These are phyloP conservation scores for Acropora tenuis DNA, from an alignment of 64 coral and sea anemone genomes.

Conservation along the genomic window DNA sequence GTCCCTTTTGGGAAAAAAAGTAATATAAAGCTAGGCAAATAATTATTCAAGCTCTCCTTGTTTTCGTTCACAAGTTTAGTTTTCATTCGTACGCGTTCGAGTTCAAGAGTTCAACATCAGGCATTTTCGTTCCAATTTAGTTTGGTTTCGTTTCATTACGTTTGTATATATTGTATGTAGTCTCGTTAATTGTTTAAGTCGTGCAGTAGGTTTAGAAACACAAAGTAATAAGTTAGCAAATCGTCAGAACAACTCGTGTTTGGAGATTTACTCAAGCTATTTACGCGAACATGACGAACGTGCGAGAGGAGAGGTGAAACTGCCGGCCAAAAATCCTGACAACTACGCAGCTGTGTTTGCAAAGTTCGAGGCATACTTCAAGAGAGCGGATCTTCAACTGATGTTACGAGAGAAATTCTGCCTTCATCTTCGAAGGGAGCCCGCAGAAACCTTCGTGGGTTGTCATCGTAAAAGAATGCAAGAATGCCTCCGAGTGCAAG, in stretches of 20 bases:
- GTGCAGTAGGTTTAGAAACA: too few relatives aligned
- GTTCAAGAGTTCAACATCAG: too few relatives aligned
- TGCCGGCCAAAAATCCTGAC: constrained; percentile 28
- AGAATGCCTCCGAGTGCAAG: constrained; percentile 25
- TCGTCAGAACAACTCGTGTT: not conserved
- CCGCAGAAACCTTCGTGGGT: constrained; percentile 10
- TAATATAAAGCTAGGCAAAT: too few relatives aligned
- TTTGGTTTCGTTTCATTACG: too few relatives aligned
- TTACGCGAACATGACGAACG: constrained; percentile 24
- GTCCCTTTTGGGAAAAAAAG: too few relatives aligned
- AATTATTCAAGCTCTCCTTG: too few relatives aligned
- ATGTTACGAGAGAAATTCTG: constrained; percentile 30
- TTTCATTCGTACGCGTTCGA: too few relatives aligned
- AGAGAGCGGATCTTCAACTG: constrained; percentile 33
- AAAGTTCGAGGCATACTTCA: constrained; percentile 49
- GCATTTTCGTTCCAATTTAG: too few relatives aligned
- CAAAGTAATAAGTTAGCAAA: too few relatives aligned
- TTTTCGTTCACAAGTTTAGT: too few relatives aligned
- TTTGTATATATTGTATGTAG: too few relatives aligned
- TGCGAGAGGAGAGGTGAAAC: constrained; percentile 39
- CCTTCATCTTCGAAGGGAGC: constrained; percentile 33
- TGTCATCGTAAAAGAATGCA: constrained; percentile 26
- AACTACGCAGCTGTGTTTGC: not conserved
- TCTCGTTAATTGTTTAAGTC: too few relatives aligned
- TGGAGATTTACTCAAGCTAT: constrained; percentile 48